Percentiles rank a stretch among this genome's conserved stretches.
phyloP scores from a whole-genome alignment of 2,888 invertebrate species.

The Mythimna ferrago region DNA sequence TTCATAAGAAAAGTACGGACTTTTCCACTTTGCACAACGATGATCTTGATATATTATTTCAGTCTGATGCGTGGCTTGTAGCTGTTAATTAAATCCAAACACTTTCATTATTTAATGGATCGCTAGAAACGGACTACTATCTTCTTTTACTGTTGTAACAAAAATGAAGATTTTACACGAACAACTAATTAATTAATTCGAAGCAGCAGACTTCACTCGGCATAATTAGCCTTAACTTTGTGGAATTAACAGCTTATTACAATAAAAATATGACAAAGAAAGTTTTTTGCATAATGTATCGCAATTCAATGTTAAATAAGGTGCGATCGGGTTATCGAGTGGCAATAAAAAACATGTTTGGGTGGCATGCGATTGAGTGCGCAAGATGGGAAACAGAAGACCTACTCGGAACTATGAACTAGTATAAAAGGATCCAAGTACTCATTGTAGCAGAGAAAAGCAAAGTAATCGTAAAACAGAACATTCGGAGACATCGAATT shows the following conservation, averaged over 20 bases:
- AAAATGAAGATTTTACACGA: constrained; percentile 18
- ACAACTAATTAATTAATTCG: constrained; percentile 25
- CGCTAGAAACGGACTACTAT: constrained; percentile 11
- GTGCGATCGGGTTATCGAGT: constrained; percentile 40
- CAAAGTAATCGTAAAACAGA: background rate
- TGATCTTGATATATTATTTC: constrained; percentile 29
- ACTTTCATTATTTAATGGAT: constrained; percentile 62
- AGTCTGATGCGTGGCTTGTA: constrained; percentile 39
- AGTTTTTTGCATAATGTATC: background rate
- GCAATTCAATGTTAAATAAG: constrained; percentile 22
- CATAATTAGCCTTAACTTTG: constrained; percentile 14
- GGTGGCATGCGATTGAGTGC: constrained; percentile 18
- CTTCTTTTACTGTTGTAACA: constrained; percentile 21
- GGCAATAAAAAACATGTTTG: constrained; percentile 47
- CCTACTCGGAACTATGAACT: background rate
- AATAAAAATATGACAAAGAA: constrained; percentile 14
- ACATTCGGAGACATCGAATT: background rate
- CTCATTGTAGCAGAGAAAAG: background rate
- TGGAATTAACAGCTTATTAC: background rate
- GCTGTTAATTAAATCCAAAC: constrained; percentile 49
- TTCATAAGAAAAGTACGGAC: constrained; percentile 3
- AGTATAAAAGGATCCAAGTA: background rate
- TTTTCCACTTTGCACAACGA: constrained; percentile 32
- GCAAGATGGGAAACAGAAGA: constrained; percentile 9
- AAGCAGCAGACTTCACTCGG: background rate